Percentiles rank a stretch among this genome's conserved stretches.
Evolutionary conservation across 1,140 invertebrate species (phyloP).

Genomic region (Drosophila santomea): DNA sequence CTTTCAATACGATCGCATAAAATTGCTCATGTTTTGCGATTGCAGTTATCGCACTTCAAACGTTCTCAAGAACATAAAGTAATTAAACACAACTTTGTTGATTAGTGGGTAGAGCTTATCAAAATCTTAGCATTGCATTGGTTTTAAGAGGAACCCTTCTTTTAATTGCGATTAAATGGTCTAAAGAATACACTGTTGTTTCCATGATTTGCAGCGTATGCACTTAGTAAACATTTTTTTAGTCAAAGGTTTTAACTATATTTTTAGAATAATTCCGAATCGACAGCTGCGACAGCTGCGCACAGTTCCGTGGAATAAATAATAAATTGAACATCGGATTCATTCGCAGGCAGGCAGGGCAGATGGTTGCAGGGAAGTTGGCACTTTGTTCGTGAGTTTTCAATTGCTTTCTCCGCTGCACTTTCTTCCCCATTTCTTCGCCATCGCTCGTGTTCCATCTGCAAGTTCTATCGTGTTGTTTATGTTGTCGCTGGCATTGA

Average conservation of each 20-base stretch:
- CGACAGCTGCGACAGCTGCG: conserved; percentile 28
- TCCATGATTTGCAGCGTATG: neutral
- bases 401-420: conserved; percentile 31
- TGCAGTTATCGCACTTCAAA: neutral
- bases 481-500: conserved; percentile 28
- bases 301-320: conserved; percentile 30
- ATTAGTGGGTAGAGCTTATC: neutral
- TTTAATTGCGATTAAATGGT: too few relatives aligned
- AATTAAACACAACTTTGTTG: neutral
- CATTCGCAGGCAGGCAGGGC: conserved; percentile 4
- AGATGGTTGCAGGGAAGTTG: conserved; percentile 17
- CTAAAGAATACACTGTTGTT: too few relatives aligned
- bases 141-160: too few relatives aligned
- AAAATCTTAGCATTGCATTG: too few relatives aligned
- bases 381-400: conserved; percentile 40
- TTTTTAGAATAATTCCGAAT: conserved; percentile 31
- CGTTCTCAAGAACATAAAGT: neutral
- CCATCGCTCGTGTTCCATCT: too few relatives aligned
- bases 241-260: conserved; percentile 14
- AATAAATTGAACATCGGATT: conserved; percentile 17
- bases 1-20: too few relatives aligned
- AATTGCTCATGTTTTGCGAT: neutral
- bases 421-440: conserved; percentile 12
- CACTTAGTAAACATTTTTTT: neutral
- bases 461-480: neutral